phyloP scores from a whole-genome alignment of 2,888 invertebrate genomes.

The Trachelus tabidus region DNA sequence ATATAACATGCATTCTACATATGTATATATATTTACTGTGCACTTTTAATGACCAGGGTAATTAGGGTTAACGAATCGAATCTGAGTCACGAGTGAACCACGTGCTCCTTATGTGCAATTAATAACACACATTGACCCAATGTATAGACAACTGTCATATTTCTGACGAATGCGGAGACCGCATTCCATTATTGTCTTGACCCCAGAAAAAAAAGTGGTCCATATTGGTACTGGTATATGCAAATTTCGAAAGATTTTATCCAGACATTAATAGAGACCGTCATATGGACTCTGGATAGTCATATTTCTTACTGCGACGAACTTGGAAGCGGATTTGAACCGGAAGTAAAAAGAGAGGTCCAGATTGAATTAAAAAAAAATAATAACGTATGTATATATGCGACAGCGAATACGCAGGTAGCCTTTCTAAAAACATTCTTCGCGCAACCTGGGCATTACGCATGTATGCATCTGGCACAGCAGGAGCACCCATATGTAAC shows the following conservation, averaged over 20 bases:
- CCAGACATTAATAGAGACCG: slow-evolving; percentile 4
- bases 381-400: neutral
- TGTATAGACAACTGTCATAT: neutral
- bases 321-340: neutral
- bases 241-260: slow-evolving; percentile 20
- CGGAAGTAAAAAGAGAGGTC: neutral
- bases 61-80: neutral
- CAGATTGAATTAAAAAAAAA: neutral
- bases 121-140: neutral
- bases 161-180: neutral
- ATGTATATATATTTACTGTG: neutral
- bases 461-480: neutral
- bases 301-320: neutral
- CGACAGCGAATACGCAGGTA: neutral
- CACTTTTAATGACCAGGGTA: neutral
- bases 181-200: slow-evolving; percentile 1
- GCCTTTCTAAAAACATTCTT: neutral
- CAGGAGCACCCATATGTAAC: neutral
- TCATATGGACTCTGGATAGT: neutral
- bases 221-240: slow-evolving; percentile 1
- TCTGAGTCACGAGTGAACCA: neutral
- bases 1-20: neutral
- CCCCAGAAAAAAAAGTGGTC: neutral
- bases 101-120: neutral
- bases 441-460: neutral